Conservation (phyloP, 2,888 invertebrate species). For the Xanthia togata region DNA sequence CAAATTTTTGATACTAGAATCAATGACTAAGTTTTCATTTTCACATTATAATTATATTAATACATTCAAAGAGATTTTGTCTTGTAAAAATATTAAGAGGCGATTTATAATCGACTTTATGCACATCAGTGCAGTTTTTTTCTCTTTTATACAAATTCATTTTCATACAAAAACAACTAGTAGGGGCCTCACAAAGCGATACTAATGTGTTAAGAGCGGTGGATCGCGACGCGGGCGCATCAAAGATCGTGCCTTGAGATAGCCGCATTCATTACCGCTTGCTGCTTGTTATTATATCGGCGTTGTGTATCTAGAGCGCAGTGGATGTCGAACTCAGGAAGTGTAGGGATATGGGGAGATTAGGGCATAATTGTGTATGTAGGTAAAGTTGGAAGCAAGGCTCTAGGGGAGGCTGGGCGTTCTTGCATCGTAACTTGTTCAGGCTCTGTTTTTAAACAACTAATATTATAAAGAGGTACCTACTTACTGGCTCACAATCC, state of each 20-base stretch:
- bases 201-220: constrained; percentile 57
- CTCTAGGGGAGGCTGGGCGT: no score
- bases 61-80: no score
- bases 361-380: constrained; percentile 8
- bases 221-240: constrained; percentile 63
- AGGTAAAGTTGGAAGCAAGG: background rate
- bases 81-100: no score
- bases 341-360: constrained; percentile 5
- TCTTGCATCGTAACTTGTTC: background rate
- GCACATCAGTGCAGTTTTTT: background rate
- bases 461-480: no score
- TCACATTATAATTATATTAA: background rate
- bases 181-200: constrained; percentile 54
- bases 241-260: constrained; percentile 63
- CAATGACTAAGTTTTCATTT: background rate
- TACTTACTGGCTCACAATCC: no score
- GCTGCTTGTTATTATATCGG: constrained; percentile 66
- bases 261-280: constrained; percentile 70
- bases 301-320: constrained; percentile 56
- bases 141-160: background rate
- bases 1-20: background rate
- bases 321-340: constrained; percentile 44
- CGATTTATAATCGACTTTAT: no score
- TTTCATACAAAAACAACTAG: constrained; percentile 27
- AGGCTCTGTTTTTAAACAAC: background rate